Conservation (phyloP, 2,888 invertebrate species). For the Sarcophaga carnaria region DNA sequence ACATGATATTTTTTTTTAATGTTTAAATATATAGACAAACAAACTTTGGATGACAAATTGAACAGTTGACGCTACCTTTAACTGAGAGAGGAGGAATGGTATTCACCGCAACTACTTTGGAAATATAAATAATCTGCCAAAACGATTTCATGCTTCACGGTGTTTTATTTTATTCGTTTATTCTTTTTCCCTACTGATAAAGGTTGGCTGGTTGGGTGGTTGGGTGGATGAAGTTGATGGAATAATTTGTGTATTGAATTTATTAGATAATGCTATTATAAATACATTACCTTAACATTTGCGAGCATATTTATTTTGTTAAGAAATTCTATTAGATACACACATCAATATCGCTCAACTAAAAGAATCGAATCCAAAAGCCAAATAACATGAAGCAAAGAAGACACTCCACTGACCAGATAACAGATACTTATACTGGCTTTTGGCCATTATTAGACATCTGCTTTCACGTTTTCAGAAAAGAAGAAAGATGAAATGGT, state of each 20-base stretch:
- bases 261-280: slow-evolving; percentile 25
- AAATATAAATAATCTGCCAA: slow-evolving; percentile 26
- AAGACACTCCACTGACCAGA: not conserved
- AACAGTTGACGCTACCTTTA: not conserved
- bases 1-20: too few relatives aligned
- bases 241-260: slow-evolving; percentile 22
- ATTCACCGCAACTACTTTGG: not conserved
- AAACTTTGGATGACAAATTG: not conserved
- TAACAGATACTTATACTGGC: not conserved
- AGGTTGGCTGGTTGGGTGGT: not conserved
- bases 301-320: slow-evolving; percentile 38
- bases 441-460: not conserved
- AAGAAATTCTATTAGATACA: slow-evolving; percentile 37
- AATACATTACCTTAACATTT: slow-evolving; percentile 23
- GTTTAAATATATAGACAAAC: too few relatives aligned
- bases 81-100: not conserved
- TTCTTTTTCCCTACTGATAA: not conserved
- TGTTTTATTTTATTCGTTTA: not conserved
- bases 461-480: not conserved
- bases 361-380: not conserved
- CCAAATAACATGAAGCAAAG: too few relatives aligned
- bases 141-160: slow-evolving; percentile 46
- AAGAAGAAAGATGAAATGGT: too few relatives aligned
- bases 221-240: not conserved
- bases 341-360: slow-evolving; percentile 1